Evolutionary conservation across 2,888 invertebrate genomes (phyloP).

Genomic region (Lomographa bimaculata): DNA sequence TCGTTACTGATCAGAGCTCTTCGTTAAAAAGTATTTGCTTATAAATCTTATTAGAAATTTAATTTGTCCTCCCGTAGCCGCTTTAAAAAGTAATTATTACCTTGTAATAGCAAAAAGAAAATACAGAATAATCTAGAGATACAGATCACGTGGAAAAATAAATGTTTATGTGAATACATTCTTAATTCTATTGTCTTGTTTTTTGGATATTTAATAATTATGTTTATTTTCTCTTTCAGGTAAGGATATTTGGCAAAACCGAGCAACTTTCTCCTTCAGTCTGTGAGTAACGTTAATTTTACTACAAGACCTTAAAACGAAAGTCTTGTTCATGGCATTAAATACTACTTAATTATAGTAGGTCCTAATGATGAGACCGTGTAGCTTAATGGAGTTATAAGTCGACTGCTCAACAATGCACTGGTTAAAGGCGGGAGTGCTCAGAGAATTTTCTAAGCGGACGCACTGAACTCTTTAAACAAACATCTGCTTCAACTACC

Average conservation of each 20-base stretch:
- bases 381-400: conserved; percentile 26
- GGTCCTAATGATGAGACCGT: conserved; percentile 22
- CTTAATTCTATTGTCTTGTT: too few relatives aligned
- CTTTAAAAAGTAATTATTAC: conserved; percentile 41
- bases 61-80: conserved; percentile 32
- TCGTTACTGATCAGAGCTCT: conserved; percentile 37
- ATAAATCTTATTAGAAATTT: conserved; percentile 44
- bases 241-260: conserved; percentile 33
- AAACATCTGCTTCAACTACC: conserved; percentile 45
- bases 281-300: conserved; percentile 40
- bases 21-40: conserved; percentile 44
- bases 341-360: conserved; percentile 35
- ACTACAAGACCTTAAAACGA: conserved; percentile 33
- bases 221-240: conserved; percentile 42
- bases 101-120: conserved; percentile 4
- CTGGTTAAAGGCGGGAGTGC: conserved; percentile 25
- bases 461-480: conserved; percentile 48
- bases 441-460: conserved; percentile 32
- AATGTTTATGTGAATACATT: too few relatives aligned
- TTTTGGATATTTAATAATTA: too few relatives aligned
- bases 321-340: conserved; percentile 36
- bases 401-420: conserved; percentile 15
- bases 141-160: background rate
- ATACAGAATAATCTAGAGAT: too few relatives aligned
- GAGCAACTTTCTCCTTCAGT: conserved; percentile 14